Base-by-base conservation (phyloP, 2,113 vertebrate species). In the Peucedramus taeniatus region DNA sequence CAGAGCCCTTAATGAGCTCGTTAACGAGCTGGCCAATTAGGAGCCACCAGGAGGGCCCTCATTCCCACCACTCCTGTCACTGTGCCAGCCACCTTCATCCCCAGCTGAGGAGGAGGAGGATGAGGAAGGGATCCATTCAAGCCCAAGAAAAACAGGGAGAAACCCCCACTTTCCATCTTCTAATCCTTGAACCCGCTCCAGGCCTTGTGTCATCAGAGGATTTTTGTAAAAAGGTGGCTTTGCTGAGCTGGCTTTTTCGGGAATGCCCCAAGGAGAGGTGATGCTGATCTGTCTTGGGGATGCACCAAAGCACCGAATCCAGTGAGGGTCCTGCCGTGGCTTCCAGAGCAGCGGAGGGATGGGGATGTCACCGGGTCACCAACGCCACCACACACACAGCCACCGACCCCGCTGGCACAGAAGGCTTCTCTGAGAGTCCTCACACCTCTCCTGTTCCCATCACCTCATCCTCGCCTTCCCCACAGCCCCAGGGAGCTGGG, bases 21-120 rank as follows among this genome's bases (percentile, higher is more conserved):
- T 93, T 74, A 95, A 57, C 85, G n/a, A 54, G 68, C n/a, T 11
- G 15, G 78, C 81, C 68, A 91, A 93, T 93, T 65, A 94, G 74
- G 65, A 83, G 82, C 63, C 39, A 44, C 70, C 8, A 0, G 60
- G 50, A 78, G 78, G 49, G 61, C 40, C n/a, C 56, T 89, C 31
- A 1, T 45, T 57, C 8, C 39, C 30, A n/a, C 27, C 26, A 2
- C 40, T 53, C 10, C 27, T 40, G 57, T 37, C 47, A 18, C n/a
- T 11, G 21, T 47, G 65, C 63, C 51, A 47, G 37, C 37, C 1
- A 6, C 75, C 76, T 84, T 83, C 75, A 57, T 65, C 81, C 49
- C 56, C 21, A 30, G 66, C 30, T 0, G 12, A 90, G 72, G 51
- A 85, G 44, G 50, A 85, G 17, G 60, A 66, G 61, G 49, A 45